Conservation (phyloP, 1,140 invertebrate species). For the Chlorops oryzae region DNA sequence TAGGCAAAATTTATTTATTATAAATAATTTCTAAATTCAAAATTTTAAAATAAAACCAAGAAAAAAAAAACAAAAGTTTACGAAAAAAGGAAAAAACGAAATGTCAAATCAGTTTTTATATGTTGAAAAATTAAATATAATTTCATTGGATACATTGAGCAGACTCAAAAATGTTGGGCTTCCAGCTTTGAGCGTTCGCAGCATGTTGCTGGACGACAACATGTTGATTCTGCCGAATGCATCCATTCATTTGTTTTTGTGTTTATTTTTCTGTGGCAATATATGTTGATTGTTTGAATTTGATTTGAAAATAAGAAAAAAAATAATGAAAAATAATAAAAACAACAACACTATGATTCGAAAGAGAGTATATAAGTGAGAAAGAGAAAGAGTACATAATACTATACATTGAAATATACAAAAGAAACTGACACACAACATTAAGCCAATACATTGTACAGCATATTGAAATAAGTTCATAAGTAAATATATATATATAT, state of each 20-base stretch:
- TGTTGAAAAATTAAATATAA: constrained; percentile 15
- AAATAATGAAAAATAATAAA: no score
- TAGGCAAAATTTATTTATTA: constrained; percentile 43
- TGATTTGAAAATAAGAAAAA: no score
- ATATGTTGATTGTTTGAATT: no score
- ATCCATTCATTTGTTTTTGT: neutral
- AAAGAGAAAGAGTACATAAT: neutral
- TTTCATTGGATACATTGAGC: no score
- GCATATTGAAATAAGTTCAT: no score
- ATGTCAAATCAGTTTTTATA: constrained; percentile 9
- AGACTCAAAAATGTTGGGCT: no score
- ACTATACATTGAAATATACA: constrained; percentile 14
- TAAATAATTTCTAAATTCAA: constrained; percentile 29
- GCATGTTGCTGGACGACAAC: no score
- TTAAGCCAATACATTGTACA: constrained; percentile 17
- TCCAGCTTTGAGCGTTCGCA: no score
- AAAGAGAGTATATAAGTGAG: neutral
- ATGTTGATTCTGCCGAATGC: no score
- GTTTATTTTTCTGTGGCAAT: no score
- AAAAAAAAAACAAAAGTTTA: constrained; percentile 9
- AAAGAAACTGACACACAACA: constrained; percentile 9
- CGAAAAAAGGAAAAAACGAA: constrained; percentile 14
- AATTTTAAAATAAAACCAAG: constrained; percentile 14
- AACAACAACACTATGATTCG: constrained; percentile 9
- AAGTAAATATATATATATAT: no score